Evolutionary conservation across 1,140 invertebrate genomes (phyloP), one percentile per base, ranked within the genome.

Genomic region (Solenopsis fugax): DNA sequence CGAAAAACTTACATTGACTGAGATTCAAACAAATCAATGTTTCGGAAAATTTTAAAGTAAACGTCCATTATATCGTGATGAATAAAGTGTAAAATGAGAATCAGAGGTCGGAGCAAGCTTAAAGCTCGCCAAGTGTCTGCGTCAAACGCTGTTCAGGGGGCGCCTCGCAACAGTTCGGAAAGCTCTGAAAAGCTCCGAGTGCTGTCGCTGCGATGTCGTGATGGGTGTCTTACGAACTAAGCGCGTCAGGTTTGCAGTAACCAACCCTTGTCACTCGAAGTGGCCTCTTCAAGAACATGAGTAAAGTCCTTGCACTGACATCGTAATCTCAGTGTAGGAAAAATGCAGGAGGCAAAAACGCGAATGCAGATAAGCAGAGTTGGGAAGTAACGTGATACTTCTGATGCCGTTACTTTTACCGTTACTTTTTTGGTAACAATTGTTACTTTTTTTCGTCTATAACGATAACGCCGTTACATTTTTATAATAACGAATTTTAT

Each of bases 151-250:
- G 75, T 16, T 67, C 85, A 86, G 85, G 87, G 87, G 86, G 86
- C 78, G 81, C 81, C 81, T 82, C 67, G 34, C 45, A 85, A 37
- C 56, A 84, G 80, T 75, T 73, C 24, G 41, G 29, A 85, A 67
- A 67, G 52, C 81, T 85, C 76, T 82, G 90, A 89, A 85, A 81
- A 80, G 87, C 88, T 80, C 77, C 84, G 89, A 71, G 90, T 92
- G 92, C 90, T 91, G 90, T 89, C 89, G 64, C 77, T 62, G 52
- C 37, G 52, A 78, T 52, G 41, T 58, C 64, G 50, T 69, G 50
- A 84, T 65, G 77, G 48, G 21, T 52, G 48, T 80, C 77, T 80
- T 80, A 54, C 16, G 80, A 84, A 82, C 67, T 52, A 60, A 24
- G 52, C 34, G 62, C 50, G 21, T 80, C 62, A 54, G 13, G 80